Evolutionary conservation across 2,888 invertebrate genomes (phyloP).

Genomic region (Lymantria monacha): DNA sequence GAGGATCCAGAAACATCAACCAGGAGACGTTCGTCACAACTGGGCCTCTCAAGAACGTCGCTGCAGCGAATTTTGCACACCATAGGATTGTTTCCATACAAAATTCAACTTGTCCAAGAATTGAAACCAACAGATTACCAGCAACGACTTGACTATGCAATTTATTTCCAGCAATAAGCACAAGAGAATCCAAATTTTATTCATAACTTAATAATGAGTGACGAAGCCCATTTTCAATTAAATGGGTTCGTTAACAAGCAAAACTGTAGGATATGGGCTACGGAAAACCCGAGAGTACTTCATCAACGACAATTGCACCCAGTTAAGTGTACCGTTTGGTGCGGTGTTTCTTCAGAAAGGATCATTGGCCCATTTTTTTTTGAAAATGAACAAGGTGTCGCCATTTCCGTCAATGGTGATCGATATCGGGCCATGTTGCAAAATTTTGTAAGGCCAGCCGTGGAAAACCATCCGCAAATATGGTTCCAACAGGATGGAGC

Average conservation of each 20-base stretch:
- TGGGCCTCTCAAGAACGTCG: slow-evolving; percentile 1
- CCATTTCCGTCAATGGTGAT: slow-evolving; percentile 2
- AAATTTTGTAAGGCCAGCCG: neutral
- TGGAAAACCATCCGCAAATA: slow-evolving; percentile 1
- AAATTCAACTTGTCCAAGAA: slow-evolving; percentile 4
- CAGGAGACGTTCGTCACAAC: neutral
- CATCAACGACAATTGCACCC: neutral
- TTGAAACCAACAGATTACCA: slow-evolving; percentile 3
- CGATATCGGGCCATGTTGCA: neutral
- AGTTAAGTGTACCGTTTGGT: slow-evolving; percentile 1
- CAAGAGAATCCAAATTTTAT: neutral
- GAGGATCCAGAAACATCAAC: neutral
- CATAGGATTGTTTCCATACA: neutral
- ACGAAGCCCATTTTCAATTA: neutral
- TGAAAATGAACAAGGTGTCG: slow-evolving; percentile 2
- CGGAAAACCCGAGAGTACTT: slow-evolving; percentile 1
- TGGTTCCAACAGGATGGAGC: slow-evolving; percentile 18
- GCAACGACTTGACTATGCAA: neutral
- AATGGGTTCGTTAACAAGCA: slow-evolving; percentile 3
- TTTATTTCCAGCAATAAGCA: neutral
- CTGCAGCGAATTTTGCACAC: slow-evolving; percentile 5
- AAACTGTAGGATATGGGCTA: slow-evolving; percentile 1
- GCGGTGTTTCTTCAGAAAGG: neutral
- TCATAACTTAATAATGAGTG: neutral
- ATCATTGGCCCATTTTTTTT: slow-evolving; percentile 2